Percentiles rank a stretch among this genome's conserved stretches.
Evolutionary conservation across 2,113 vertebrate species (phyloP).

Genomic region (Copsychus sechellarum): DNA sequence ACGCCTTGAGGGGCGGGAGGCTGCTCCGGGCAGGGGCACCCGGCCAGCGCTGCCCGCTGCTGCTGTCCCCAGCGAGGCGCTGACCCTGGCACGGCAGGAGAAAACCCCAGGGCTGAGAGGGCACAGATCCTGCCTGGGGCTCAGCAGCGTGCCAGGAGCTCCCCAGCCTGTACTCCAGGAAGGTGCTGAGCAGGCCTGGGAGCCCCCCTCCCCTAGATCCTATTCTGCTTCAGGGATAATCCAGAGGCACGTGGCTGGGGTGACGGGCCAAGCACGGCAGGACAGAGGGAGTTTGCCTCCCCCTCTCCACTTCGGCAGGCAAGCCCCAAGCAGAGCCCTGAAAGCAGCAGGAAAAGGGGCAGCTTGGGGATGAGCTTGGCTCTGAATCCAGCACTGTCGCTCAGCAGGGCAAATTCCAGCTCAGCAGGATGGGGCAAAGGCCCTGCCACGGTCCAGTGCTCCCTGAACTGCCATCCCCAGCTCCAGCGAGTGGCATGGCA

Average conservation of each 20-base stretch:
- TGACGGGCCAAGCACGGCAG: neutral
- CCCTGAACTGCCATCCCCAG: fast-evolving
- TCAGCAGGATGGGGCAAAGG: neutral
- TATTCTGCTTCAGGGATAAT: neutral
- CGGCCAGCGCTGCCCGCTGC: fast-evolving
- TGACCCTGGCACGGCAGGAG: neutral
- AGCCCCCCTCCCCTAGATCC: neutral
- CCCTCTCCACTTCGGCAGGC: fast-evolving
- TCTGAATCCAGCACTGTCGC: neutral
- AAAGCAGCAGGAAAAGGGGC: neutral
- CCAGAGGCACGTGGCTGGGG: neutral
- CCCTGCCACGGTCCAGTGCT: neutral
- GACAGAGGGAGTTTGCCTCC: too few species aligned
- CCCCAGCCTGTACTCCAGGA: neutral
- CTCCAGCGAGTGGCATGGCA: neutral
- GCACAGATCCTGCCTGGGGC: neutral
- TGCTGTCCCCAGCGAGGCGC: neutral
- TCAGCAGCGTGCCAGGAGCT: neutral
- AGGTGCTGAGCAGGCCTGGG: neutral
- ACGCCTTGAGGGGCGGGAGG: neutral
- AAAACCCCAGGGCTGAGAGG: neutral
- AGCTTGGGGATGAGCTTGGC: neutral
- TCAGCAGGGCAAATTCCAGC: neutral
- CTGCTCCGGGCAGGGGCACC: neutral
- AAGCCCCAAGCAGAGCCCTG: neutral